These are phyloP conservation scores for Numenius phaeopus DNA, from an alignment of 2,797 vertebrate species.

Conservation along the genomic window DNA sequence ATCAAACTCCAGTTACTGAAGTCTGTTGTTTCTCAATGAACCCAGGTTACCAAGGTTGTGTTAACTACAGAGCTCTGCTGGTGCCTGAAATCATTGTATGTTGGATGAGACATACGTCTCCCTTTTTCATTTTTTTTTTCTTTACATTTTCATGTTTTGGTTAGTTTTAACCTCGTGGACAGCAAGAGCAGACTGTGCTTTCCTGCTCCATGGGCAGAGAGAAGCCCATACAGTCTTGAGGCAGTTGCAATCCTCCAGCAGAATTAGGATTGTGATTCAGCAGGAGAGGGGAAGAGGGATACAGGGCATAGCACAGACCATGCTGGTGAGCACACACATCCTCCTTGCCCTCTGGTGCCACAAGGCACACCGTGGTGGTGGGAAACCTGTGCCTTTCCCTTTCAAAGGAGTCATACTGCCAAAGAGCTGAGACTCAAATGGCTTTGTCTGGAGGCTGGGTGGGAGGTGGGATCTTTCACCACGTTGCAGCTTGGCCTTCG, in stretches of 20 bases:
- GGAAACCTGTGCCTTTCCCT: neutral
- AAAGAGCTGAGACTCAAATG: neutral
- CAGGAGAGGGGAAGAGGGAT: neutral
- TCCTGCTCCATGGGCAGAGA: neutral
- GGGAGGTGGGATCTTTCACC: neutral
- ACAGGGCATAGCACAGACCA: neutral
- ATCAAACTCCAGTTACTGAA: neutral
- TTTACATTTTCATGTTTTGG: neutral
- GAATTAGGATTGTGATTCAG: neutral
- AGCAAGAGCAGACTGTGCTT: neutral
- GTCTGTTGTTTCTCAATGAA: neutral
- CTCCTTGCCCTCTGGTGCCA: neutral
- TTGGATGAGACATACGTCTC: neutral
- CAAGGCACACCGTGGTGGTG: accelerated
- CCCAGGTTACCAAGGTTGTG: neutral
- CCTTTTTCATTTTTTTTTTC: neutral
- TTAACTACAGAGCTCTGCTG: neutral
- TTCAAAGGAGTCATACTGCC: neutral
- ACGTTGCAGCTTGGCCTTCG: accelerated
- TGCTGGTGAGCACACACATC: accelerated
- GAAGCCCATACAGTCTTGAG: neutral
- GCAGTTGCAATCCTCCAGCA: neutral
- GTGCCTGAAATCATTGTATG: neutral
- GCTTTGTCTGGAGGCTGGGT: neutral
- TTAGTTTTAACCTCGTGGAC: neutral